Conservation (phyloP, 2,888 invertebrate genomes). For the Melanargia galathea region DNA sequence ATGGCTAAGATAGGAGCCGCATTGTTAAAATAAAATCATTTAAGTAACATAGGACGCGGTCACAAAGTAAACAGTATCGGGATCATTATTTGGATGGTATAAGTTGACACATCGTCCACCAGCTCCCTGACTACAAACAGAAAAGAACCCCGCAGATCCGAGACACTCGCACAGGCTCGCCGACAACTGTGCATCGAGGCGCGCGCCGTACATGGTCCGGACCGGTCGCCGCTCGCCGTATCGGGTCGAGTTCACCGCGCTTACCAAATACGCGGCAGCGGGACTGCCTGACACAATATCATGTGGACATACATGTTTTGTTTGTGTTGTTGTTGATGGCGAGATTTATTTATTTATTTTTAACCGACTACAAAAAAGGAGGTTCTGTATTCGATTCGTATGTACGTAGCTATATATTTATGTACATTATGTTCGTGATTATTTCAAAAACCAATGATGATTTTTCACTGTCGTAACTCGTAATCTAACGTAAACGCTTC, state of each 20-base stretch:
- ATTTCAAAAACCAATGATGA: too few species aligned
- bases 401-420: too few species aligned
- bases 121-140: slow-evolving; percentile 37
- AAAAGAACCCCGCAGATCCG: slow-evolving; percentile 43
- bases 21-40: too few species aligned
- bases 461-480: too few species aligned
- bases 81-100: too few species aligned
- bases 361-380: too few species aligned
- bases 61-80: too few species aligned
- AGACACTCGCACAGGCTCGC: slow-evolving; percentile 54
- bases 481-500: too few species aligned
- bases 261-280: slow-evolving; percentile 64
- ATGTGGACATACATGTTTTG: slow-evolving; percentile 30
- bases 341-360: slow-evolving; percentile 13
- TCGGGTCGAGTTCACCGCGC: slow-evolving; percentile 53
- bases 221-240: slow-evolving; percentile 55
- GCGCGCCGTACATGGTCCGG: slow-evolving; percentile 53
- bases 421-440: too few species aligned
- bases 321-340: slow-evolving; percentile 32
- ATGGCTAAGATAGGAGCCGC: too few species aligned
- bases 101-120: slow-evolving; percentile 14
- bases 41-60: too few species aligned
- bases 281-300: slow-evolving; percentile 43
- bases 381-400: too few species aligned
- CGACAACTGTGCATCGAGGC: slow-evolving; percentile 57